phyloP scores from a whole-genome alignment of 2,113 vertebrate genomes.

The Nerophis ophidion region DNA sequence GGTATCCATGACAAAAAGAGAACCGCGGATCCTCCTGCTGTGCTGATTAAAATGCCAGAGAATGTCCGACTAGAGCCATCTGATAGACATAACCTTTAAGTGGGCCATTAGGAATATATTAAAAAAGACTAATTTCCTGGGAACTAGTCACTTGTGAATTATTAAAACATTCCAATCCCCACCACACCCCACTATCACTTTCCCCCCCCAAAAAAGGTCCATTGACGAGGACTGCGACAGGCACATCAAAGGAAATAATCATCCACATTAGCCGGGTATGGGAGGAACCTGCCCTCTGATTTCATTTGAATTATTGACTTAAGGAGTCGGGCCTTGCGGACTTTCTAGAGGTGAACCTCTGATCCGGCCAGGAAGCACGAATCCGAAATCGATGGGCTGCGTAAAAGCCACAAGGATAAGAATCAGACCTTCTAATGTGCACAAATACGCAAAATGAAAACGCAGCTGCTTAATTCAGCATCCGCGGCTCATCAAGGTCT shows the following conservation, averaged over 20 bases:
- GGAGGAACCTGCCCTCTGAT: slow-evolving; percentile 27
- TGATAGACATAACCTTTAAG: slow-evolving; percentile 73
- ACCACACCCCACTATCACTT: no score
- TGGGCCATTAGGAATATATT: slow-evolving; percentile 74
- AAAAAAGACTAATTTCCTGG: slow-evolving; percentile 71
- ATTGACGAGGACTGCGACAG: slow-evolving; percentile 27
- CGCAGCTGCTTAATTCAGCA: slow-evolving; percentile 10
- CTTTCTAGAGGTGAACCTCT: slow-evolving; percentile 17
- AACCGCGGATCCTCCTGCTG: slow-evolving; percentile 7
- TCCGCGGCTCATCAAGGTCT: slow-evolving; percentile 7
- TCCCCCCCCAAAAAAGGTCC: slow-evolving; percentile 30
- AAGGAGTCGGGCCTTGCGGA: slow-evolving; percentile 16
- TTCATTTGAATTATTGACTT: slow-evolving; percentile 37
- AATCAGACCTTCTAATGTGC: slow-evolving; percentile 11
- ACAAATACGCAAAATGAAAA: slow-evolving; percentile 6
- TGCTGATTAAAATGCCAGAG: slow-evolving; percentile 64
- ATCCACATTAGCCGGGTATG: slow-evolving; percentile 21
- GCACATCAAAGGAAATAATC: slow-evolving; percentile 17
- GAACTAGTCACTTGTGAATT: slow-evolving; percentile 65
- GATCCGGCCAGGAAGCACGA: slow-evolving; percentile 10
- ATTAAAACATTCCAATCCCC: slow-evolving; percentile 52
- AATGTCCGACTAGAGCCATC: slow-evolving; percentile 58
- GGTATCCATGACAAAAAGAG: slow-evolving; percentile 9
- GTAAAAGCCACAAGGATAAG: slow-evolving; percentile 17
- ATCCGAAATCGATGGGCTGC: slow-evolving; percentile 38